These are phyloP conservation scores for Eidolon dupreanum DNA, from an alignment of 2,797 vertebrate genomes.

Conservation along the genomic window DNA sequence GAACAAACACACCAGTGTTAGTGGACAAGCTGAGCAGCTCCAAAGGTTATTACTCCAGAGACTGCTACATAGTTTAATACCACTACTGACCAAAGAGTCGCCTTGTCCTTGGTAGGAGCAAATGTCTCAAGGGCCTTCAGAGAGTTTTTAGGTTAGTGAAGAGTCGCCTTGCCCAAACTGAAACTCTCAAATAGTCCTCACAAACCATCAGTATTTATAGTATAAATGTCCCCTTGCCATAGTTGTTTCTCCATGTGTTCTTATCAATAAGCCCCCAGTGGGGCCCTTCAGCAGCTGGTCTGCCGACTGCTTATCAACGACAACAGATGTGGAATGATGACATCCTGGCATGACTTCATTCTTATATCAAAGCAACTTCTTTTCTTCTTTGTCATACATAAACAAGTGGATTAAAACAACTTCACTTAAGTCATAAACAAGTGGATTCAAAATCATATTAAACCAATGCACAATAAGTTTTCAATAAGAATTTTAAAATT, in stretches of 20 bases:
- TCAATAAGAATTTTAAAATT: constrained; percentile 15
- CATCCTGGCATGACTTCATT: background rate
- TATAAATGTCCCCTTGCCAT: background rate
- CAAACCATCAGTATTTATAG: background rate
- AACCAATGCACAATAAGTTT: background rate
- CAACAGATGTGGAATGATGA: background rate
- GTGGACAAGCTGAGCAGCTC: background rate
- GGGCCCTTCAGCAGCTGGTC: background rate
- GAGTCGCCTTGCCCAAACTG: background rate
- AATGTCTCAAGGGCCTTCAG: background rate
- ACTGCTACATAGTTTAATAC: background rate
- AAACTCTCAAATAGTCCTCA: background rate
- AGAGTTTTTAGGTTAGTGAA: background rate
- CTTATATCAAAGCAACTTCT: background rate
- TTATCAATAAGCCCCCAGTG: background rate
- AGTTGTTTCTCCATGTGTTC: background rate
- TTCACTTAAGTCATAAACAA: background rate
- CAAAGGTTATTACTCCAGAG: background rate
- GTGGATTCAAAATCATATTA: background rate
- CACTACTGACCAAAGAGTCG: background rate
- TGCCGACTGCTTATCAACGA: background rate
- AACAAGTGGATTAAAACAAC: background rate
- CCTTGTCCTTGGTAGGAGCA: background rate
- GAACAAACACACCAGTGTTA: background rate
- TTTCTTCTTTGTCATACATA: background rate